Evolutionary conservation across 2,888 invertebrate genomes (phyloP), one percentile per base, ranked within the genome.

Genomic region (Habroteleia sp.): DNA sequence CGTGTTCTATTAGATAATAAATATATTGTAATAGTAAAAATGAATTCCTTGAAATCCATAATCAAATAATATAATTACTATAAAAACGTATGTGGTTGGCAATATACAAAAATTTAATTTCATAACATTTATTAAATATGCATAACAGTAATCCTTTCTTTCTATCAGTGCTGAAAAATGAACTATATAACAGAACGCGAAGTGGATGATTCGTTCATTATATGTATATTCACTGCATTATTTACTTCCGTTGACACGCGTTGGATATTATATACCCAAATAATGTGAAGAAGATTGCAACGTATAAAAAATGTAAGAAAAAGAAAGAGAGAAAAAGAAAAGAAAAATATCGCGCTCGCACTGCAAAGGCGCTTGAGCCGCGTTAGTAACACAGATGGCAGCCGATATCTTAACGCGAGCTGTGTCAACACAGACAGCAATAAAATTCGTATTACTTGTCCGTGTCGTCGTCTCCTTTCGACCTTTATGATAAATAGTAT

Each of bases 341-440:
- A 37, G 7, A 39, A 33, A 13, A 42, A 29, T 23, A 11, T 20
- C 5, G 5, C 23, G 31, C 17, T 11, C 20, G 10, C 14, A 33
- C 8, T 37, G 25, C 20, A 48, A 60, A 46, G 66, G 73, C 72
- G 68, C 66, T 76, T 65, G 66, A 66, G 73, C 63, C 44, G 72
- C 44, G 69, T 76, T 68, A 74, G 66, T 39, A 77, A 52, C 48
- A 54, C 80, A 81, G 81, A 84, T 85, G 80, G 76, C 78, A 76
- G 78, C 80, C 80, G 79, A 80, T 81, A 80, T 80, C 78, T 79
- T 77, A 76, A 74, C 78, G 65, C 77, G 77, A 76, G 78, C 80
- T 83, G 81, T 82, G 84, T 84, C 84, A 84, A 85, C 80, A 84
- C 62, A 77, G 79, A 68, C 83, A 68, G 82, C 74, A 84, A 84